phyloP scores from a whole-genome alignment of 2,888 invertebrate species.

The Xylota sylvarum region DNA sequence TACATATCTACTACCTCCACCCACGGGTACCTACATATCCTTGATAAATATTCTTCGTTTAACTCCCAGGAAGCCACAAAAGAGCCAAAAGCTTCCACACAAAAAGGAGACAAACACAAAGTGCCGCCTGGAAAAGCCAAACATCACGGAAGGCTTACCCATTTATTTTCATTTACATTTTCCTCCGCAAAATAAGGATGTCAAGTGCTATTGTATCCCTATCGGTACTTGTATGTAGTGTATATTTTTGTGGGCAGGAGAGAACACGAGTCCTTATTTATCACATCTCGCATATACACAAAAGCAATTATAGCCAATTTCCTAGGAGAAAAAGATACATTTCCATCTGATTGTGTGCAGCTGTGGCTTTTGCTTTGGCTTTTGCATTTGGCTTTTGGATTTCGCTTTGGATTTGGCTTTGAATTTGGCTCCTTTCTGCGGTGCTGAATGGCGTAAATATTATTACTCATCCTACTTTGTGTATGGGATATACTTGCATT shows the following conservation, averaged over 20 bases:
- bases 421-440: background rate
- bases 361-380: background rate
- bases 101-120: conserved; percentile 3
- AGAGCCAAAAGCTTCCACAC: background rate
- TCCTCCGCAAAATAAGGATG: conserved; percentile 14
- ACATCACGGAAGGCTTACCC: conserved; percentile 47
- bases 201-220: conserved; percentile 16
- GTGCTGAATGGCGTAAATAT: conserved; percentile 15
- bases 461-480: conserved; percentile 14
- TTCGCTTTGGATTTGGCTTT: no score
- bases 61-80: conserved; percentile 34
- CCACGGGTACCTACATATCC: background rate
- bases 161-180: conserved; percentile 41
- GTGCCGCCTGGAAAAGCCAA: conserved; percentile 13
- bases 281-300: conserved; percentile 40
- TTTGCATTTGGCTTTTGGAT: no score
- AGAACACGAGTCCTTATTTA: conserved; percentile 29
- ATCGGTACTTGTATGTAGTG: conserved; percentile 4
- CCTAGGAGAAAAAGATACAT: conserved; percentile 67
- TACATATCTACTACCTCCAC: background rate
- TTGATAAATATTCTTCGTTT: conserved; percentile 57
- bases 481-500: background rate
- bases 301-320: conserved; percentile 77
- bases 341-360: conserved; percentile 36
- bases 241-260: background rate